phyloP scores from a whole-genome alignment of 2,797 vertebrate genomes.

The Fistularia commersonii region DNA sequence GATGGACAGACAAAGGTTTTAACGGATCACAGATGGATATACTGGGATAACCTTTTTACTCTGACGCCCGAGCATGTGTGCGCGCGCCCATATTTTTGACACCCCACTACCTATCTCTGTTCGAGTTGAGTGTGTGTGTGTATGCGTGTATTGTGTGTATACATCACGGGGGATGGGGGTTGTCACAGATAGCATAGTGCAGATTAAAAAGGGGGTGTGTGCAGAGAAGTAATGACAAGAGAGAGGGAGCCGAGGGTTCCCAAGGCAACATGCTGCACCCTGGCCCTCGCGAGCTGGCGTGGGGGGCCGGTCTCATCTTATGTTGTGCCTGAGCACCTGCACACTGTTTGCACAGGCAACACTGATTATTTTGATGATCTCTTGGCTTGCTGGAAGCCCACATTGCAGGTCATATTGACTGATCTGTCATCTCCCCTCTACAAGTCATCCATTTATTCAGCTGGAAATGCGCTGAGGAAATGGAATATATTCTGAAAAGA shows the following conservation, averaged over 20 bases:
- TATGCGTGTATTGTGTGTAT: constrained; percentile 52
- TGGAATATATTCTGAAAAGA: constrained; percentile 8
- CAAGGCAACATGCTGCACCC: constrained; percentile 75
- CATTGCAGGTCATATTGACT: constrained; percentile 31
- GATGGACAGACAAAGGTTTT: constrained; percentile 40
- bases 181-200: constrained; percentile 57
- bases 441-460: constrained; percentile 68
- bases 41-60: constrained; percentile 44
- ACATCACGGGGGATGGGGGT: constrained; percentile 51
- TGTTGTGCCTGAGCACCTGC: constrained; percentile 68
- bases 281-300: constrained; percentile 55
- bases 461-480: constrained; percentile 48
- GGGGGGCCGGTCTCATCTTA: constrained; percentile 54
- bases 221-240: constrained; percentile 58
- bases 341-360: constrained; percentile 70
- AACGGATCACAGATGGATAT: constrained; percentile 37
- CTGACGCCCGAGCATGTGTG: constrained; percentile 18
- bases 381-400: constrained; percentile 54
- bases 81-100: constrained; percentile 17
- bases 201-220: constrained; percentile 56
- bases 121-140: constrained; percentile 29
- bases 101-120: neutral
- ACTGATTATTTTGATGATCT: constrained; percentile 73
- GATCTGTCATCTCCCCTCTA: constrained; percentile 40
- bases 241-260: constrained; percentile 68